Evolutionary conservation across 2,888 invertebrate genomes (phyloP).

Genomic region (Rugalucina vietnamica): DNA sequence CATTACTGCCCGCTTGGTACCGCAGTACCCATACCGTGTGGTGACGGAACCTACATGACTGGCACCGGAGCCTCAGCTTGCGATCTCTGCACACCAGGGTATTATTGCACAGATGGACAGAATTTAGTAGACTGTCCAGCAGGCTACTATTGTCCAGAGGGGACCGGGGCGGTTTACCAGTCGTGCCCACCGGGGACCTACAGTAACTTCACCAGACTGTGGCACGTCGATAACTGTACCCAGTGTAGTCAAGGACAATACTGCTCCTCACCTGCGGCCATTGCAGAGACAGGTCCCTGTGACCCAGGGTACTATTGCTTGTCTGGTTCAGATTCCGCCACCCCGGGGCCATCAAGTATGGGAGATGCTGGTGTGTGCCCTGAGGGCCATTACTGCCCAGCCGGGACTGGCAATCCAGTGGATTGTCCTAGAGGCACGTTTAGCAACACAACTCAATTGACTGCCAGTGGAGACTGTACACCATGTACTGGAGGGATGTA

Average conservation of each 20-base stretch:
- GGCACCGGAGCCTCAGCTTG: slow-evolving; percentile 75
- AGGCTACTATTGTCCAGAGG: slow-evolving; percentile 81
- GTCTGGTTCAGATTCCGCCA: slow-evolving; percentile 73
- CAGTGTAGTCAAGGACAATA: slow-evolving; percentile 80
- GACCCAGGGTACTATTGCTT: slow-evolving; percentile 77
- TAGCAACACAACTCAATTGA: slow-evolving; percentile 70
- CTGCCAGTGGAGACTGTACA: slow-evolving; percentile 65
- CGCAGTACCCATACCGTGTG: slow-evolving; percentile 71
- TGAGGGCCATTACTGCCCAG: slow-evolving; percentile 77
- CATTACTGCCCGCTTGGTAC: slow-evolving; percentile 81
- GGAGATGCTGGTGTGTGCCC: slow-evolving; percentile 80
- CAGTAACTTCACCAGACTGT: slow-evolving; percentile 72
- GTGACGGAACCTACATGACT: slow-evolving; percentile 73
- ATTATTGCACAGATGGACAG: slow-evolving; percentile 75
- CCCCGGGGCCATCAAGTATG: slow-evolving; percentile 68
- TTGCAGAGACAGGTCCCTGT: slow-evolving; percentile 73
- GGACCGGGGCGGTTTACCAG: slow-evolving; percentile 79
- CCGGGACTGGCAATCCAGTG: slow-evolving; percentile 69
- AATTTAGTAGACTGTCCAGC: slow-evolving; percentile 76
- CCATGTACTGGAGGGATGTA: slow-evolving; percentile 74
- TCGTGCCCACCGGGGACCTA: slow-evolving; percentile 81
- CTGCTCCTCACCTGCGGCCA: slow-evolving; percentile 74
- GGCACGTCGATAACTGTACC: slow-evolving; percentile 76
- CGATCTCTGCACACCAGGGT: slow-evolving; percentile 77
- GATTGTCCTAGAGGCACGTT: slow-evolving; percentile 78